Percentiles rank a stretch among this genome's conserved stretches.
Evolutionary conservation across 1,140 invertebrate species (phyloP).

Genomic region (Drosophila murphyi): DNA sequence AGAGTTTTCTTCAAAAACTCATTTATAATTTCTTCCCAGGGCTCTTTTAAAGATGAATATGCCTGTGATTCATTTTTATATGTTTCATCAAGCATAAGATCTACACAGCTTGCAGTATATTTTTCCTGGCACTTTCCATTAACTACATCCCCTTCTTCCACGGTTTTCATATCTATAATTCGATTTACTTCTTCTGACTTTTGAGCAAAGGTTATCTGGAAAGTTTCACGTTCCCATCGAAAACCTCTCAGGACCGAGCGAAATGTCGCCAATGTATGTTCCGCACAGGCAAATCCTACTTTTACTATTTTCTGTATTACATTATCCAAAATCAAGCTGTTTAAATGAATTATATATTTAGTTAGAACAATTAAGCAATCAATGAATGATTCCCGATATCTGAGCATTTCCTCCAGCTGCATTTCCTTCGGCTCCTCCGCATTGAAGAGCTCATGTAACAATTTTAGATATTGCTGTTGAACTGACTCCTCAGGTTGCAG

Average conservation of each 20-base stretch:
- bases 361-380: not conserved
- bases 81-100: too few relatives aligned
- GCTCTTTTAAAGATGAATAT: too few relatives aligned
- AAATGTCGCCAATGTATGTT: too few relatives aligned
- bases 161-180: not conserved
- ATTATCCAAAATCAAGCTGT: not conserved
- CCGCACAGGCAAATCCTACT: not conserved
- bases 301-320: not conserved
- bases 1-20: too few relatives aligned
- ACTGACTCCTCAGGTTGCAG: conserved; percentile 6
- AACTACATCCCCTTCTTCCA: not conserved
- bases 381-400: conserved; percentile 1
- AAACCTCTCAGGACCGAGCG: not conserved
- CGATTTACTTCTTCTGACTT: not conserved
- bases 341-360: not conserved
- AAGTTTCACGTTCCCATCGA: not conserved
- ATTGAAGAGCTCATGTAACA: conserved; percentile 37
- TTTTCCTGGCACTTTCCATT: too few relatives aligned
- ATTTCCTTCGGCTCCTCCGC: not conserved
- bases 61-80: too few relatives aligned
- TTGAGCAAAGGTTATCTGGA: not conserved
- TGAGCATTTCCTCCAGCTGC: not conserved
- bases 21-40: too few relatives aligned
- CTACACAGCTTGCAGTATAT: too few relatives aligned
- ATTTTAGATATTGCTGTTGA: conserved; percentile 2